Base-by-base conservation (phyloP, 1,140 invertebrate genomes). In the Bombus affinis region DNA sequence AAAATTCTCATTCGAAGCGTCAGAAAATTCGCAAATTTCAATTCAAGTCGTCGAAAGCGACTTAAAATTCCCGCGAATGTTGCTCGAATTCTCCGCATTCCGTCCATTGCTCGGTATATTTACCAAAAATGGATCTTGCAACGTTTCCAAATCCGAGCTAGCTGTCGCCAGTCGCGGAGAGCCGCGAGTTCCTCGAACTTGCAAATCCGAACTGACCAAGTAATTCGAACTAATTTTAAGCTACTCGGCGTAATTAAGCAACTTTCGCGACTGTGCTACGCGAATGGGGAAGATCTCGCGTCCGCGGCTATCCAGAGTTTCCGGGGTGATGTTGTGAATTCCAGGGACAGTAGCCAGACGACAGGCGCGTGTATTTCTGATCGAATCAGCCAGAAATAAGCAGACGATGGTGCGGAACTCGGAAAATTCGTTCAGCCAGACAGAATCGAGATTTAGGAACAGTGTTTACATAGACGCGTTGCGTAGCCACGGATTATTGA, bases 401-500 rank as follows among this genome's bases (percentile, higher is more conserved):
- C 39, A 62, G 28, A 13, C 42, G 39, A n/a, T 72, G 62, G 32
- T 12, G 79, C 47, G 73, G 53, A 75, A 83, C 57, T 53, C 62
- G 39, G 73, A 65, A 77, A 62, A 66, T 70, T 81, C 79, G 79
- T 28, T 39, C 70, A 22, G 37, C 76, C 71, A 80, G 70, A 85
- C 42, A 53, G 9, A 3, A 25, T 53, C 70, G 70, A 35, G 25
- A 39, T 59, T 81, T 81, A 74, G 42, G 65, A 75, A 47, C 37
- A 62, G 28, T 62, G 59, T 62, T 62, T n/a, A 62, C 25, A 57
- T 62, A 42, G 8, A 12, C 35, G 44, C 71, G 37, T 83, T 86
- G 87, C 70, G 62, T 76, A 88, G 81, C 44, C 71, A 66, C 59
- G 74, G 72, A 70, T 44, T 83, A 71, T 86, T 32, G 25, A 62